These are phyloP conservation scores for Chalcosyrphus nemorum DNA, from an alignment of 2,888 invertebrate species.

Conservation along the genomic window DNA sequence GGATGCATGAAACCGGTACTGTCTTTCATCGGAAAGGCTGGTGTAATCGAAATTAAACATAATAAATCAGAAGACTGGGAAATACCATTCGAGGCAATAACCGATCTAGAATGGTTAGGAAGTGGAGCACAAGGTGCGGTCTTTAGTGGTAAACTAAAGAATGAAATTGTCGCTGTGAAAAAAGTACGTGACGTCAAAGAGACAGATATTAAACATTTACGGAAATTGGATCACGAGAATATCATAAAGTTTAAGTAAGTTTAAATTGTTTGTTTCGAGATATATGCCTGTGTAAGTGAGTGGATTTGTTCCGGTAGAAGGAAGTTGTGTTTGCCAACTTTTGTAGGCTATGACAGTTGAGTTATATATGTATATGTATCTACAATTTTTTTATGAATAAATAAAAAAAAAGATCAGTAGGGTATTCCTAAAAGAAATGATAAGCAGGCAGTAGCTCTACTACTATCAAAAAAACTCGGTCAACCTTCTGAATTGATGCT, in stretches of 20 bases:
- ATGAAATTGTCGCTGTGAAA: constrained; percentile 96
- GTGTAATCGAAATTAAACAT: constrained; percentile 86
- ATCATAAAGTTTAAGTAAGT: constrained; percentile 88
- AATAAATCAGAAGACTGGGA: constrained; percentile 92
- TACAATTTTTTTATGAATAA: too few species aligned
- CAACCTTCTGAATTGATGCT: too few species aligned
- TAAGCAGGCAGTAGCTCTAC: too few species aligned
- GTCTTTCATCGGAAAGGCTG: constrained; percentile 92
- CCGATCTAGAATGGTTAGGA: constrained; percentile 94
- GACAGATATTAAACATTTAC: constrained; percentile 94
- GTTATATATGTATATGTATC: not conserved
- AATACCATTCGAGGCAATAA: constrained; percentile 95
- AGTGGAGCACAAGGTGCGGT: constrained; percentile 98
- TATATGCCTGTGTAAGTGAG: not conserved
- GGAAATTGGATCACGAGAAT: constrained; percentile 97
- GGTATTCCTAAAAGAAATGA: too few species aligned
- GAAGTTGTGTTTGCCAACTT: not conserved
- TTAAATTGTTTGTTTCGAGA: not conserved
- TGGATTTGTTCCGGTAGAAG: not conserved
- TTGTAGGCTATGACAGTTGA: not conserved
- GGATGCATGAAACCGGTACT: constrained; percentile 94
- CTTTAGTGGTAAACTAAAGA: constrained; percentile 91
- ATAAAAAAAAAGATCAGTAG: too few species aligned
- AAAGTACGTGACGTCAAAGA: constrained; percentile 96
- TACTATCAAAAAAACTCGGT: too few species aligned